These are phyloP conservation scores for Anticlea derivata DNA, from an alignment of 2,888 invertebrate genomes.

Conservation along the genomic window DNA sequence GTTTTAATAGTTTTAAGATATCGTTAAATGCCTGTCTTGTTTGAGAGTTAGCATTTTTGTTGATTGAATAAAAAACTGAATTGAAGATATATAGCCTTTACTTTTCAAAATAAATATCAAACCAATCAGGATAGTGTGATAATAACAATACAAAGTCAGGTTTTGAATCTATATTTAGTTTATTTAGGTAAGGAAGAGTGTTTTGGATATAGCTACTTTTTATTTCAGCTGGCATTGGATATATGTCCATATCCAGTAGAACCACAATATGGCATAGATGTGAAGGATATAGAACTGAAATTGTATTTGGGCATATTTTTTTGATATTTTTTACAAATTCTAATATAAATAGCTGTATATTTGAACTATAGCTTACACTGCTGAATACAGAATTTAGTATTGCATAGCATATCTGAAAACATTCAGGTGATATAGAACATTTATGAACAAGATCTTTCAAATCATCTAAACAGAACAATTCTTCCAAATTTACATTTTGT, in stretches of 20 bases:
- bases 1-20: too few relatives aligned
- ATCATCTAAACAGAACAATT: conserved; percentile 39
- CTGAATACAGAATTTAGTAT: conserved; percentile 64
- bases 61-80: conserved; percentile 9
- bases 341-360: conserved; percentile 52
- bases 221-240: conserved; percentile 39
- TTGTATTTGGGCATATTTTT: conserved; percentile 33
- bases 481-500: conserved; percentile 37
- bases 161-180: conserved; percentile 47
- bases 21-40: too few relatives aligned
- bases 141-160: conserved; percentile 64
- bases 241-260: conserved; percentile 59
- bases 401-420: conserved; percentile 64
- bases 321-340: conserved; percentile 55
- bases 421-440: conserved; percentile 55
- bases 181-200: conserved; percentile 47
- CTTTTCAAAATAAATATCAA: conserved; percentile 55
- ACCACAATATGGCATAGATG: conserved; percentile 52
- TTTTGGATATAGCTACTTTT: conserved; percentile 45
- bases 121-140: conserved; percentile 72
- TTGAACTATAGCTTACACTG: conserved; percentile 53
- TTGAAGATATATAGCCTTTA: conserved; percentile 12
- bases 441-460: conserved; percentile 48
- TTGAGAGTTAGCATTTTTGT: too few relatives aligned
- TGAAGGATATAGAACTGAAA: conserved; percentile 55